Base-by-base conservation (phyloP, 2,888 invertebrate species). In the Hirudinaria manillensis region DNA sequence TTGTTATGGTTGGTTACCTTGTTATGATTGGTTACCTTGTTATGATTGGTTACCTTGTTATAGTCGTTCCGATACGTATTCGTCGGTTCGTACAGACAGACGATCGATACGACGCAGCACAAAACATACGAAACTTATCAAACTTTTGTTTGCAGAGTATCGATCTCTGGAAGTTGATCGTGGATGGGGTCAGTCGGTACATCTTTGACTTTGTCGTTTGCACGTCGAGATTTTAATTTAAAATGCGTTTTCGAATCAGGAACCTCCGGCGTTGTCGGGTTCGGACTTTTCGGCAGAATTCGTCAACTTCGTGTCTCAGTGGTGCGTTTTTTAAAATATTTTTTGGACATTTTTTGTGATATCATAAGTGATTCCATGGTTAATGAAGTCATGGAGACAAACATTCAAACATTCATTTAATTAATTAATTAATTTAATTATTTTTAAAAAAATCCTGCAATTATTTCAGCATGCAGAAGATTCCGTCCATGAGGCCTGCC, bases 381-480 rank as follows among this genome's bases (percentile, higher is more conserved):
- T n/a, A n/a, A n/a, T n/a, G n/a, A n/a, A n/a, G n/a, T n/a, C n/a
- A n/a, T n/a, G n/a, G n/a, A n/a, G n/a, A n/a, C n/a, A n/a, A n/a
- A n/a, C n/a, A n/a, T n/a, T n/a, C n/a, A n/a, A n/a, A n/a, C n/a
- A n/a, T n/a, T n/a, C 0, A 72, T 2, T 53, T 53, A 16, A 21
- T 16, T 53, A 53, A 16, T 53, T 53, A 53, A 16, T 53, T 53
- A 16, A 53, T 53, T 16, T 53, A 53, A 53, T 53, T 27, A 51
- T 13, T 13, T 38, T 38, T 6, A 38, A 38, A 10, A 38, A 38
- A 38, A 38, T 38, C 3, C 29, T n/a, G 19, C 70, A 70, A 24
- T 45, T 29, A 53, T 53, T 6, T 27, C 71, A 77, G 78, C 73
- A 77, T 78, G 76, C 72, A 76, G 67, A 78, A 77, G 34, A 68